Conservation (phyloP, 2,113 vertebrate species). For the Trematocara macrostoma region DNA sequence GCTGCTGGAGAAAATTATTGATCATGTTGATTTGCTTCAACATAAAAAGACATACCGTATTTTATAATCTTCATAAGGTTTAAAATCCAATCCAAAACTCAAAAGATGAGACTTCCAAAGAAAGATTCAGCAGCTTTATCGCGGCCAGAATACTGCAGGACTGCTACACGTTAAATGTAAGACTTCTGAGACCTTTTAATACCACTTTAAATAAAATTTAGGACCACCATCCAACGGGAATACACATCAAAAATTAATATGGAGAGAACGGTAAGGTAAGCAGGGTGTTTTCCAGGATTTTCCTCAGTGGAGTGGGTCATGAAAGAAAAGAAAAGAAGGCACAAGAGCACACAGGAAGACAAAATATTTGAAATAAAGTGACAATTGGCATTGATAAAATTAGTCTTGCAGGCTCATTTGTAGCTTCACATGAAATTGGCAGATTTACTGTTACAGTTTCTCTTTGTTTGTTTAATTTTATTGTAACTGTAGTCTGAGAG, state of each 20-base stretch:
- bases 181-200: not conserved
- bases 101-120: not conserved
- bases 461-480: not conserved
- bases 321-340: not conserved
- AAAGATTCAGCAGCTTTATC: not conserved
- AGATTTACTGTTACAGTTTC: not conserved
- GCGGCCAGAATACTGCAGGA: not conserved
- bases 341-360: rapidly evolving
- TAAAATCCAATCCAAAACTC: not conserved
- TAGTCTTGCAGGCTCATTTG: not conserved
- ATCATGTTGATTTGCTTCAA: not conserved
- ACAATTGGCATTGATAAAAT: not conserved
- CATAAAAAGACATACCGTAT: not conserved
- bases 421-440: not conserved
- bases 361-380: not conserved
- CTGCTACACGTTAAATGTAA: not conserved
- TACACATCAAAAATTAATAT: not conserved
- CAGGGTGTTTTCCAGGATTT: not conserved
- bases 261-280: not conserved
- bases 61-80: not conserved
- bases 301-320: not conserved
- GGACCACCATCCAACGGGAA: rapidly evolving
- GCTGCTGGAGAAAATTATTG: not conserved
- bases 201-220: not conserved
- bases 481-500: not conserved